Evolutionary conservation across 2,113 vertebrate genomes (phyloP), one percentile per base, ranked within the genome.

Genomic region (Propithecus coquereli): DNA sequence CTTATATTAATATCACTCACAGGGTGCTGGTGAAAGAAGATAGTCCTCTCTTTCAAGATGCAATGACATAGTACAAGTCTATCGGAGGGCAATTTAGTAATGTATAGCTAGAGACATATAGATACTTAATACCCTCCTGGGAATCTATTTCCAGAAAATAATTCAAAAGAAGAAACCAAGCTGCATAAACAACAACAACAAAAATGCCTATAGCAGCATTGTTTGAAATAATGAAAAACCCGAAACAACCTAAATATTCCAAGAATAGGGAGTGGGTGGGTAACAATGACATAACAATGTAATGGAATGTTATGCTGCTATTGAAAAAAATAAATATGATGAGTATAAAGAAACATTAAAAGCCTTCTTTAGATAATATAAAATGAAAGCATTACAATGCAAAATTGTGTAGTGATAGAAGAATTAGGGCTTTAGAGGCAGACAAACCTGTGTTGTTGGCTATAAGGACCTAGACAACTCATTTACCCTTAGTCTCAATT

Each of bases 111-210:
- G 16, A 89, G 30, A 45, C 76, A 87, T 57, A 54, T 32, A 84
- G 68, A 87, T 84, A 23, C 83, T 25, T 54, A 65, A 96, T 77
- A 32, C 27, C 23, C 40, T 95, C 71, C 45, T 73, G 76, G 50
- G 66, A 87, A 85, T 81, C 47, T 70, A 86, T 76, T 32, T 68
- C 9, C 3, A 17, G 54, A 59, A 96, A 96, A 76, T 73, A 74
- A 94, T 81, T 77, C 73, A 76, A 93, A 95, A 91, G 73, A 87
- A 80, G 63, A 88, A 94, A 93, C 71, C 5, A 87, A 95, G 37
- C 7, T 27, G 66, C 23, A 43, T 43, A 32, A 91, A 47, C 47
- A 57, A 40, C 54, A 74, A 66, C 20, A 40, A 34, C 70, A 96
- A 43, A 65, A 87, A 83, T 84, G 8, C 79, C 59, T 73, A 65